Conservation (phyloP, 2,797 vertebrate genomes). For the Amniataba percoides region DNA sequence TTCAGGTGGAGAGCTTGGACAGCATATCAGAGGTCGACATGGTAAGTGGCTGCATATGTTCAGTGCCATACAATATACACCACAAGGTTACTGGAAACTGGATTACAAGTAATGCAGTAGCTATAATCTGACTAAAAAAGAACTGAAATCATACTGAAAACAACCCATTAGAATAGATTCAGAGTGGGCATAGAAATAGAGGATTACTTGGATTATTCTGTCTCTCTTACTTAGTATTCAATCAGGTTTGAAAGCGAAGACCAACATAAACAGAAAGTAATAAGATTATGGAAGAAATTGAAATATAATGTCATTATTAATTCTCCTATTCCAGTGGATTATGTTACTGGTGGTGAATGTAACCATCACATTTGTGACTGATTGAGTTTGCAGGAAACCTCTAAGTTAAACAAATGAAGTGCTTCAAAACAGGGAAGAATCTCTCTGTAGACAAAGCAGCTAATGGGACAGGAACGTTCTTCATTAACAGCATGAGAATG, state of each 20-base stretch:
- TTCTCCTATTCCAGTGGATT: conserved; percentile 13
- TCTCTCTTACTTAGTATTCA: conserved; percentile 16
- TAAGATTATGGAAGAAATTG: conserved; percentile 17
- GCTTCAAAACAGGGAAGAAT: conserved; percentile 10
- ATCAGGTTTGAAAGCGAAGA: conserved; percentile 22
- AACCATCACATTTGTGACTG: conserved; percentile 12
- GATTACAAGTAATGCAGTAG: not conserved
- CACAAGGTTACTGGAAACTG: not conserved
- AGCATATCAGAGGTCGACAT: conserved; percentile 98
- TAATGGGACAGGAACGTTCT: conserved; percentile 30
- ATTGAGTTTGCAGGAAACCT: conserved; percentile 7
- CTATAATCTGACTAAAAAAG: not conserved
- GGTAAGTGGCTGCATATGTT: conserved; percentile 84
- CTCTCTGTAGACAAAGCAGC: not conserved
- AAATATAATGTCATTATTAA: conserved; percentile 8
- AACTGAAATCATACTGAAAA: conserved; percentile 10
- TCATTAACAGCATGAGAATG: conserved; percentile 23
- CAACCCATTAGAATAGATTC: not conserved
- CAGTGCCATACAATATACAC: not conserved
- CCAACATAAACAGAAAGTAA: conserved; percentile 33
- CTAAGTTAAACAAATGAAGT: conserved; percentile 27
- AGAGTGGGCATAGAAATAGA: not conserved
- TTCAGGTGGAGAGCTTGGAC: conserved; percentile 97
- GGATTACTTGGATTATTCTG: conserved; percentile 29
- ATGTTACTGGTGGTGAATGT: conserved; percentile 14